These are phyloP conservation scores for Tyrophagus putrescentiae DNA, from an alignment of 1,140 invertebrate genomes.

Conservation along the genomic window DNA sequence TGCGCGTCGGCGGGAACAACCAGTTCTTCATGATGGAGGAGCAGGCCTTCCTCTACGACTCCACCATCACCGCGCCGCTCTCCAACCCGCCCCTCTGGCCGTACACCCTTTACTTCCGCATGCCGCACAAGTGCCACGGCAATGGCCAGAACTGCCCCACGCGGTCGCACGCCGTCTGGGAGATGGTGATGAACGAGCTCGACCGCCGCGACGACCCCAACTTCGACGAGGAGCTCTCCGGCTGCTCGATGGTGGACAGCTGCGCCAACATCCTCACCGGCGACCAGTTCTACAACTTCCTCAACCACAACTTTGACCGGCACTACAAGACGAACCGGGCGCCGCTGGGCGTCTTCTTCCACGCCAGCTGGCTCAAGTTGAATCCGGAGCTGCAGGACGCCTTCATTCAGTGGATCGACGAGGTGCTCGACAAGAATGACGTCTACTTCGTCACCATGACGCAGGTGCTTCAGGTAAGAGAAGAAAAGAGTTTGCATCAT, in stretches of 20 bases:
- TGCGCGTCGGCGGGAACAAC: slow-evolving; percentile 84
- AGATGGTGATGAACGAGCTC: slow-evolving; percentile 94
- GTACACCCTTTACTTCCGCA: slow-evolving; percentile 92
- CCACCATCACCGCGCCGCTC: slow-evolving; percentile 78
- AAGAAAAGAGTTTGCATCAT: too few species aligned
- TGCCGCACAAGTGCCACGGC: slow-evolving; percentile 85
- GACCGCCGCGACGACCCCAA: slow-evolving; percentile 77
- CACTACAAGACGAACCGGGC: slow-evolving; percentile 87
- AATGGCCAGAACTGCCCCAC: slow-evolving; percentile 78
- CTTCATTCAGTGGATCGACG: slow-evolving; percentile 86
- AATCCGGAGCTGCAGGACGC: slow-evolving; percentile 83
- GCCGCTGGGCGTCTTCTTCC: slow-evolving; percentile 83
- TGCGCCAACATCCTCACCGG: slow-evolving; percentile 83
- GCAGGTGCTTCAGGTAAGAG: slow-evolving; percentile 81
- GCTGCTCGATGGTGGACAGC: slow-evolving; percentile 90
- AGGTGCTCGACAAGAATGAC: slow-evolving; percentile 68
- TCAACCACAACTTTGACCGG: slow-evolving; percentile 86
- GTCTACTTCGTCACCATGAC: slow-evolving; percentile 96
- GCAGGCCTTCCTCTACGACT: slow-evolving; percentile 87
- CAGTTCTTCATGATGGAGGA: slow-evolving; percentile 97
- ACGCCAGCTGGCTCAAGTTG: slow-evolving; percentile 86
- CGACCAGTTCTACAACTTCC: slow-evolving; percentile 87
- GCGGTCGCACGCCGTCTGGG: slow-evolving; percentile 76
- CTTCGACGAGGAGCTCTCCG: slow-evolving; percentile 77
- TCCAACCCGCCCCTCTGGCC: slow-evolving; percentile 87